Conservation (phyloP, 2,797 vertebrate genomes). For the Gambelia wislizenii region DNA sequence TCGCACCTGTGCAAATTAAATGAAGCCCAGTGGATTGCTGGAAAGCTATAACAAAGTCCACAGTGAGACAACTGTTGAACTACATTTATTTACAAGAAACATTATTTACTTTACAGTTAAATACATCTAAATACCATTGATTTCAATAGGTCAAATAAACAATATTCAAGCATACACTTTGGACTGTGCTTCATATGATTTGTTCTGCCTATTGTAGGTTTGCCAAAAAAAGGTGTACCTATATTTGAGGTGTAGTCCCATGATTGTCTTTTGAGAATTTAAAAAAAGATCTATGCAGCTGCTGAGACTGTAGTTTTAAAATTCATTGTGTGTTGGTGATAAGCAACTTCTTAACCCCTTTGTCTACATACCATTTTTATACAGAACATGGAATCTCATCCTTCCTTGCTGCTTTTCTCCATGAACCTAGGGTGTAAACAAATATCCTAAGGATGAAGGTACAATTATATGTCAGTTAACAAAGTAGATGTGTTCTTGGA, state of each 20-base stretch:
- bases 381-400: neutral
- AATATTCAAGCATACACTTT: neutral
- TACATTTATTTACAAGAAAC: neutral
- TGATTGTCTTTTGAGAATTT: neutral
- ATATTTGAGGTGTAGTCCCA: neutral
- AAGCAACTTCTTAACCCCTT: neutral
- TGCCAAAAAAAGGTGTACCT: neutral
- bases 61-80: neutral
- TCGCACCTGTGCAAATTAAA: neutral
- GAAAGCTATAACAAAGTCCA: constrained; percentile 8
- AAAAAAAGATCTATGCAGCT: too few relatives aligned
- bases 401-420: neutral
- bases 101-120: neutral
- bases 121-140: neutral
- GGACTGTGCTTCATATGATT: neutral
- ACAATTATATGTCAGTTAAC: too few relatives aligned
- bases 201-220: neutral
- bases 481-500: too few relatives aligned
- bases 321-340: neutral
- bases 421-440: too few relatives aligned
- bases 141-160: neutral
- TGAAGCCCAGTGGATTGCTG: neutral
- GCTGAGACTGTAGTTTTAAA: neutral
- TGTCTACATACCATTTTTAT: neutral
- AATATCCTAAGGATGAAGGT: neutral